These are phyloP conservation scores for Limosa lapponica DNA, from an alignment of 2,797 vertebrate species.

Conservation along the genomic window DNA sequence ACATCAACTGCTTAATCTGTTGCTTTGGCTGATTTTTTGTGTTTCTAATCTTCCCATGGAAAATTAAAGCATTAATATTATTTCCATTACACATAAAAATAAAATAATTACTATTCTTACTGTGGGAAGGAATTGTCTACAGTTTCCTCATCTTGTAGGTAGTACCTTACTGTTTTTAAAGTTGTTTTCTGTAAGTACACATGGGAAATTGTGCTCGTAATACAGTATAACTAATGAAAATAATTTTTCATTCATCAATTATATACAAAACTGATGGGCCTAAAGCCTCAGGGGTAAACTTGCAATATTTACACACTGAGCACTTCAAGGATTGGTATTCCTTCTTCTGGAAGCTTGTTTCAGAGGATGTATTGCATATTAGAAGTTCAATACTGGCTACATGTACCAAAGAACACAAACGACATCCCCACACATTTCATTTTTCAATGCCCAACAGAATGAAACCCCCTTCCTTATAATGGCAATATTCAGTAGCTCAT, in stretches of 20 bases:
- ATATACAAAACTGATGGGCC: background rate
- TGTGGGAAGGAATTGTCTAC: background rate
- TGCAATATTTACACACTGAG: slow-evolving; percentile 29
- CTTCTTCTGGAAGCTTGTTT: slow-evolving; percentile 59
- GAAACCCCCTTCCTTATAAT: slow-evolving; percentile 7
- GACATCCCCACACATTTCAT: slow-evolving; percentile 11
- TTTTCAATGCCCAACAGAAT: slow-evolving; percentile 46
- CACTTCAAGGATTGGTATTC: slow-evolving; percentile 47
- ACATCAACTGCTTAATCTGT: background rate
- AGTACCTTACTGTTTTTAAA: slow-evolving; percentile 15
- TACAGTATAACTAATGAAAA: background rate
- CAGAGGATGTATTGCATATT: slow-evolving; percentile 70
- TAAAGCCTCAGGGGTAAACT: slow-evolving; percentile 22
- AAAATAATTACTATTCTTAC: background rate
- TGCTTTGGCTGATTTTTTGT: slow-evolving; percentile 18
- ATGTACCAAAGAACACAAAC: slow-evolving; percentile 33
- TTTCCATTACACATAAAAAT: background rate
- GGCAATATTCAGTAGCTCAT: slow-evolving; percentile 62
- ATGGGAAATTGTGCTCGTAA: background rate
- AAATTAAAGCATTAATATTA: background rate
- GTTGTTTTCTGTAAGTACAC: background rate
- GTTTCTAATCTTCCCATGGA: background rate
- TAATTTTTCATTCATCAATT: slow-evolving; percentile 9
- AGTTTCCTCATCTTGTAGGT: background rate
- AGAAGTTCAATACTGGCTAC: slow-evolving; percentile 44